phyloP scores from a whole-genome alignment of 2,888 invertebrate species.

The Pogonocherus hispidulus region DNA sequence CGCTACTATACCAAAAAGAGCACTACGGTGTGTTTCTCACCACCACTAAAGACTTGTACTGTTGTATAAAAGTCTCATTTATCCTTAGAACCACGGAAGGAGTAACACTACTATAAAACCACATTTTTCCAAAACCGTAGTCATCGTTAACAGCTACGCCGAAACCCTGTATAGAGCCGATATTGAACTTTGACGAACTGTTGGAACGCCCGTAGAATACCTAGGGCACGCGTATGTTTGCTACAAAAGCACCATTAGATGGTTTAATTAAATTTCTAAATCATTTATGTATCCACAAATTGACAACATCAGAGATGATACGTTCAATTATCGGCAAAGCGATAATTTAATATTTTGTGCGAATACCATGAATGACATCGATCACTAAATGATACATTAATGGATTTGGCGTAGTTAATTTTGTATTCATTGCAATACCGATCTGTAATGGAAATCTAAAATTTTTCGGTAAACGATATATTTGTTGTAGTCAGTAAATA shows the following conservation, averaged over 20 bases:
- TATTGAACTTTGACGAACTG: no score
- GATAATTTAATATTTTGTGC: constrained; percentile 26
- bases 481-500: constrained; percentile 20
- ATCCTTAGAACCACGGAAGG: no score
- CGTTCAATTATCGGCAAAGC: constrained; percentile 19
- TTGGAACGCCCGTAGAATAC: no score
- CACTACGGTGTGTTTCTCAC: no score
- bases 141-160: no score
- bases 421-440: constrained; percentile 38
- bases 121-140: no score
- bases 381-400: constrained; percentile 23
- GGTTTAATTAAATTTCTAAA: constrained; percentile 27
- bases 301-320: constrained; percentile 24
- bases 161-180: no score
- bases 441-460: constrained; percentile 41
- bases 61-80: no score
- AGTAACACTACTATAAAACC: no score
- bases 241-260: background rate
- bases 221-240: background rate
- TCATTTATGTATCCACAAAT: constrained; percentile 22
- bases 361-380: constrained; percentile 16
- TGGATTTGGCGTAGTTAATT: constrained; percentile 25
- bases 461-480: constrained; percentile 35
- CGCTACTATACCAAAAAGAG: no score
- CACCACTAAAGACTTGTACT: no score